Evolutionary conservation across 2,888 invertebrate species (phyloP).

Genomic region (Alloscopus bannaensis): DNA sequence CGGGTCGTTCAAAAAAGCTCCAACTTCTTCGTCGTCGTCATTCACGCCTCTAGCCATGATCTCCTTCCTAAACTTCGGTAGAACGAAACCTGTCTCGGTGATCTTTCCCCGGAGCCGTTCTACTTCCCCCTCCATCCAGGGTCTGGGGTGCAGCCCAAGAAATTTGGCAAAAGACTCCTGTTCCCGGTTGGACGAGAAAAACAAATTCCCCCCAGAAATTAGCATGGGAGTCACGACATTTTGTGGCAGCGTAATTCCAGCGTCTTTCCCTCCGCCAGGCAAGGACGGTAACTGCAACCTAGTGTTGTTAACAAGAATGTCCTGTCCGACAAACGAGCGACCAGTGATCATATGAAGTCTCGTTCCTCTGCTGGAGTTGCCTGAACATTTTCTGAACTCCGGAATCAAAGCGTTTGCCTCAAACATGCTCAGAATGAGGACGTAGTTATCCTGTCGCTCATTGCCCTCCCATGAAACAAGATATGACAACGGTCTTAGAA

Average conservation of each 20-base stretch:
- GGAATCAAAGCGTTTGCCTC: slow-evolving; percentile 39
- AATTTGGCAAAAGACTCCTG: slow-evolving; percentile 41
- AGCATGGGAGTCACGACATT: slow-evolving; percentile 8
- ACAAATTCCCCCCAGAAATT: slow-evolving; percentile 32
- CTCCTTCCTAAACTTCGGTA: not conserved
- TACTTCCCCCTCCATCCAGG: slow-evolving; percentile 24
- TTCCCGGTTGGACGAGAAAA: slow-evolving; percentile 15
- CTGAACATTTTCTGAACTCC: not conserved
- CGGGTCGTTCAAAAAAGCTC: slow-evolving; percentile 34
- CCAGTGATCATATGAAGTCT: slow-evolving; percentile 11
- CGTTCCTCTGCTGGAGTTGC: not conserved
- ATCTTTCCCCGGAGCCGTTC: slow-evolving; percentile 1
- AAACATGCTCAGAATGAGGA: slow-evolving; percentile 13
- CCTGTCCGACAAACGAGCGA: not conserved
- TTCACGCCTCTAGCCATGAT: not conserved
- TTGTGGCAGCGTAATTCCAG: not conserved
- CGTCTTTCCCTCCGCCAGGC: not conserved
- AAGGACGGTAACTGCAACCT: slow-evolving; percentile 1
- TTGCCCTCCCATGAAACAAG: not conserved
- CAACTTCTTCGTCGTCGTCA: not conserved
- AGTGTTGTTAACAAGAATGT: not conserved
- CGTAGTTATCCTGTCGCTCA: not conserved
- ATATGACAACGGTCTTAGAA: slow-evolving; percentile 15
- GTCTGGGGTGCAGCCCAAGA: slow-evolving; percentile 3
- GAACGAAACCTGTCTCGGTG: slow-evolving; percentile 24